Evolutionary conservation across 1,140 invertebrate genomes (phyloP).

Genomic region (Caenorhabditis latens): DNA sequence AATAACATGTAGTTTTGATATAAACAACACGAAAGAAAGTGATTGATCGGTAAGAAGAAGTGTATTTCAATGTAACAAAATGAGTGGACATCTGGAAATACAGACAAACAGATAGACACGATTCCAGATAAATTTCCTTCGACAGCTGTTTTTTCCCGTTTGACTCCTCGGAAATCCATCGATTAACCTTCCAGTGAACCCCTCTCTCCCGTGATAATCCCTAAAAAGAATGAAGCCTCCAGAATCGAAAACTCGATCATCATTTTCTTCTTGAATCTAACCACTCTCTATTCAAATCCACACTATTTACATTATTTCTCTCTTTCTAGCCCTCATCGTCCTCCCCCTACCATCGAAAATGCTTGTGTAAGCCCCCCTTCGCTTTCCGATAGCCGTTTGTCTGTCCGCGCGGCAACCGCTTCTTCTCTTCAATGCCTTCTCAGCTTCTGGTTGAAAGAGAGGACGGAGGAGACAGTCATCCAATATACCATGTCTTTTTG

Average conservation of each 20-base stretch:
- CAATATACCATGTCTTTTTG: constrained; percentile 34
- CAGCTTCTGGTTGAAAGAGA: background rate
- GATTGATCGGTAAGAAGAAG: background rate
- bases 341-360: background rate
- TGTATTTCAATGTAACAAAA: background rate
- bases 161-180: no score
- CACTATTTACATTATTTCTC: constrained; percentile 33
- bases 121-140: no score
- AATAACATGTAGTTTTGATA: background rate
- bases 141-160: no score
- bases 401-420: constrained; percentile 52
- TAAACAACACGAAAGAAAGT: background rate
- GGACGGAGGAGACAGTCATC: constrained; percentile 7
- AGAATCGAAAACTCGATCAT: constrained; percentile 49
- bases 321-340: no score
- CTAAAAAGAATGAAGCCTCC: background rate
- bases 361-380: constrained; percentile 37
- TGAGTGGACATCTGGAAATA: background rate
- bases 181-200: no score
- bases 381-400: constrained; percentile 40
- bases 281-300: background rate
- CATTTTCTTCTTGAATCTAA: background rate
- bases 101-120: no score
- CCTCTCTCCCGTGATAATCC: no score
- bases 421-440: background rate